phyloP scores from a whole-genome alignment of 2,113 vertebrate species.

The Forbesichthys agassizii region DNA sequence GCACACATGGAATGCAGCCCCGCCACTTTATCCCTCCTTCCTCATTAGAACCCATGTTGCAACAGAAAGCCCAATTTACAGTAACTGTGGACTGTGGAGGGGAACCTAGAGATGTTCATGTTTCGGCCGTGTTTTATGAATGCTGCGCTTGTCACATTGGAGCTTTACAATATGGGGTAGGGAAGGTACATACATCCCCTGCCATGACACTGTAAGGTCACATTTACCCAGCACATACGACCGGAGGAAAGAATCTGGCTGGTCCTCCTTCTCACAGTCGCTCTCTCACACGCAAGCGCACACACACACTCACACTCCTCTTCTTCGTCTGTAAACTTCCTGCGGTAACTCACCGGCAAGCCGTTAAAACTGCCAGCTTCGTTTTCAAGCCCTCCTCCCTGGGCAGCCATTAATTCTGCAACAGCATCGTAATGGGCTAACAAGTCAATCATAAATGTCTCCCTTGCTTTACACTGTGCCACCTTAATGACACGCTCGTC shows the following conservation, averaged over 20 bases:
- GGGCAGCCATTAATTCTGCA: constrained; percentile 88
- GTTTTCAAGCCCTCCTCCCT: constrained; percentile 78
- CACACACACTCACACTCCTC: constrained; percentile 22
- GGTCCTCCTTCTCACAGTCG: constrained; percentile 30
- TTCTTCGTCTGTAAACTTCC: constrained; percentile 78
- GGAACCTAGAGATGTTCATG: constrained; percentile 16
- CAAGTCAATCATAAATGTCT: constrained; percentile 84
- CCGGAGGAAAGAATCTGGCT: constrained; percentile 33
- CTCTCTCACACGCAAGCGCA: constrained; percentile 21
- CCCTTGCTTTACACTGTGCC: constrained; percentile 86
- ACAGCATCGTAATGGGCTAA: constrained; percentile 86
- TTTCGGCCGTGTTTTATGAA: constrained; percentile 50
- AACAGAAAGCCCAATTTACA: constrained; percentile 29
- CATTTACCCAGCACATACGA: constrained; percentile 46
- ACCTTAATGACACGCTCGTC: constrained; percentile 86
- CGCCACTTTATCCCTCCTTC: constrained; percentile 14
- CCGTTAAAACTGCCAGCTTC: constrained; percentile 85
- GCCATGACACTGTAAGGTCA: constrained; percentile 59
- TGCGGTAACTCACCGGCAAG: constrained; percentile 81
- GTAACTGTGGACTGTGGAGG: constrained; percentile 21
- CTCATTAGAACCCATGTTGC: constrained; percentile 55
- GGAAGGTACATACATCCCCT: constrained; percentile 60
- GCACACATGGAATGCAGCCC: constrained; percentile 72
- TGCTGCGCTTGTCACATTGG: constrained; percentile 49
- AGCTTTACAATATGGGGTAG: constrained; percentile 56